Conservation (phyloP, 2,797 vertebrate genomes). For the Hyperoplus lanceolatus region DNA sequence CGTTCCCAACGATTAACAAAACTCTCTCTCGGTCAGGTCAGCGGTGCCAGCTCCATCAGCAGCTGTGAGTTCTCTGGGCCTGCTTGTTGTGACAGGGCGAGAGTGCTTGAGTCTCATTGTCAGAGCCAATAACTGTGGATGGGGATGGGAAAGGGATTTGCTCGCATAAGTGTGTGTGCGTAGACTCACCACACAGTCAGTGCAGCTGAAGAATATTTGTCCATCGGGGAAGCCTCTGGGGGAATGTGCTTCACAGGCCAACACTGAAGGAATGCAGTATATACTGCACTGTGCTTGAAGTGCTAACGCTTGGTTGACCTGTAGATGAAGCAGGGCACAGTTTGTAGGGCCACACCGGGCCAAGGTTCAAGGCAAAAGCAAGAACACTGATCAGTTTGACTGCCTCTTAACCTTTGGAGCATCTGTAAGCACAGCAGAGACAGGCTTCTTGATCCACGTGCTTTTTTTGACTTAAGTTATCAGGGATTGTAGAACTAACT, state of each 20-base stretch:
- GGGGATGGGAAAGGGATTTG: constrained; percentile 24
- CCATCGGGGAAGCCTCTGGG: constrained; percentile 37
- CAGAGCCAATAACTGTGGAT: constrained; percentile 47
- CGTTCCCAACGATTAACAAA: constrained; percentile 55
- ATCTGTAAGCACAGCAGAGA: constrained; percentile 7
- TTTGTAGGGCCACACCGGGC: constrained; percentile 19
- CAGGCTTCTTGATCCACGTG: neutral
- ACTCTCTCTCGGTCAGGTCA: constrained; percentile 43
- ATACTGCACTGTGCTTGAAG: constrained; percentile 53
- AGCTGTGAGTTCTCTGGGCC: constrained; percentile 59
- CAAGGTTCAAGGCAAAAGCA: constrained; percentile 22
- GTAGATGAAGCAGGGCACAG: constrained; percentile 51
- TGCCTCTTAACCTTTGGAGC: constrained; percentile 31
- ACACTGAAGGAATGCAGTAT: constrained; percentile 53
- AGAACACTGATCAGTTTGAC: constrained; percentile 42
- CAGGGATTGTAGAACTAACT: constrained; percentile 3
- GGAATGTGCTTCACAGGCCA: constrained; percentile 58
- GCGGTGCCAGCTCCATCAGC: constrained; percentile 56
- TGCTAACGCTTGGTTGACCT: constrained; percentile 63
- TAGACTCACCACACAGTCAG: neutral
- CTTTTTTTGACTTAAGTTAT: neutral
- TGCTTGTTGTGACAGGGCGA: constrained; percentile 63
- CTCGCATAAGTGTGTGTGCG: constrained; percentile 14
- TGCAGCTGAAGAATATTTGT: constrained; percentile 32
- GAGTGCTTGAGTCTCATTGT: constrained; percentile 50